Conservation (phyloP, 1,140 invertebrate species). For the Pantala flavescens region DNA sequence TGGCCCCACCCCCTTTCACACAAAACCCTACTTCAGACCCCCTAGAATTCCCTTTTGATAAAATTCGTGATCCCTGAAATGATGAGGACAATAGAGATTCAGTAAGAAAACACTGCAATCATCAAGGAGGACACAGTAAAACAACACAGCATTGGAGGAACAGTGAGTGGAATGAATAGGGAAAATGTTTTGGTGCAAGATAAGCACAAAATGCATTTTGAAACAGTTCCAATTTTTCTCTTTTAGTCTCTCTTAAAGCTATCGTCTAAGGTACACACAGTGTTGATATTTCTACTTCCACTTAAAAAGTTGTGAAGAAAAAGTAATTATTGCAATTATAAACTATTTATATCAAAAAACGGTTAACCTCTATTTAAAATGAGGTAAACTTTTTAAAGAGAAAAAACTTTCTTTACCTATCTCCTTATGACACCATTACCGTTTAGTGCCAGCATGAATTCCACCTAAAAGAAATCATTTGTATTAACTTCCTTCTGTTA, state of each 20-base stretch:
- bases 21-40: not conserved
- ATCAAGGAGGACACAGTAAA: slow-evolving; percentile 13
- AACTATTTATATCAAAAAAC: slow-evolving; percentile 8
- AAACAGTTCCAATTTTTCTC: not conserved
- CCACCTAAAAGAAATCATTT: slow-evolving; percentile 2
- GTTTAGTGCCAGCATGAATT: not conserved
- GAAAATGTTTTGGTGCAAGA: slow-evolving; percentile 15
- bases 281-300: not conserved
- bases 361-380: slow-evolving; percentile 3
- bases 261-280: slow-evolving; percentile 11
- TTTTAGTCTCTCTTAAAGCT: slow-evolving; percentile 11
- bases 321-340: slow-evolving; percentile 11
- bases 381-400: slow-evolving; percentile 8
- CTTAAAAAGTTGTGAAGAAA: slow-evolving; percentile 13
- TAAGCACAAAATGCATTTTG: slow-evolving; percentile 13
- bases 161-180: slow-evolving; percentile 1
- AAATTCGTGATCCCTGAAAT: not conserved
- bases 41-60: not conserved
- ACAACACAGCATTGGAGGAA: not conserved
- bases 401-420: slow-evolving; percentile 2
- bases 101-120: slow-evolving; percentile 11
- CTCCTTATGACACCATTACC: not conserved
- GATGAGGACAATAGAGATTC: slow-evolving; percentile 1
- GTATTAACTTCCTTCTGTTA: not conserved
- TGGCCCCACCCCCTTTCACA: not conserved